Conservation (phyloP, 2,113 vertebrate species). For the Ophthalmolycus amberensis region DNA sequence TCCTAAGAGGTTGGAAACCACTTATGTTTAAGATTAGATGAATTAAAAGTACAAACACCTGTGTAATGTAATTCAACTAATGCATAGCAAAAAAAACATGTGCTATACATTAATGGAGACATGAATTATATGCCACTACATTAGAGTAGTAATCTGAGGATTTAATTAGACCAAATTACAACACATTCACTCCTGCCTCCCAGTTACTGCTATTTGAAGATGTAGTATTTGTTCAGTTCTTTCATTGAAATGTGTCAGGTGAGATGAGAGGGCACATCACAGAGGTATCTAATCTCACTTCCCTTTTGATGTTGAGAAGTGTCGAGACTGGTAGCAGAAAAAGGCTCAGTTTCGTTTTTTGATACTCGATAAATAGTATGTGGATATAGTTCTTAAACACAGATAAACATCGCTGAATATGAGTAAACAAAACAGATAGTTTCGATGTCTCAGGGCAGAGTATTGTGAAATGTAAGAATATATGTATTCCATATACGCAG, state of each 20-base stretch:
- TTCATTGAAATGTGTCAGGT: slow-evolving; percentile 58
- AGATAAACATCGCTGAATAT: background rate
- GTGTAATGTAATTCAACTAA: background rate
- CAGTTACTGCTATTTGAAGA: slow-evolving; percentile 34
- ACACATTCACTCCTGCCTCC: background rate
- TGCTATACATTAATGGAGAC: background rate
- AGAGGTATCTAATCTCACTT: slow-evolving; percentile 76
- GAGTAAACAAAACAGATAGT: slow-evolving; percentile 25
- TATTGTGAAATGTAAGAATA: slow-evolving; percentile 17
- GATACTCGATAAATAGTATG: slow-evolving; percentile 27
- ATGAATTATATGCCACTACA: background rate
- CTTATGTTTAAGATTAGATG: background rate
- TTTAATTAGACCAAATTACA: background rate
- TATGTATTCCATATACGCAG: background rate
- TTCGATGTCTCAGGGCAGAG: background rate
- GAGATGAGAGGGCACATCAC: slow-evolving; percentile 48
- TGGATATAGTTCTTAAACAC: slow-evolving; percentile 12
- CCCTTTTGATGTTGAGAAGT: slow-evolving; percentile 71
- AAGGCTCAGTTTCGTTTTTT: slow-evolving; percentile 60
- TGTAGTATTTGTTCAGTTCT: slow-evolving; percentile 41
- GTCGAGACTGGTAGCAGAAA: slow-evolving; percentile 30
- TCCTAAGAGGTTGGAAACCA: background rate
- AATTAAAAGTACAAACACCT: background rate
- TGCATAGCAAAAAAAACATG: background rate
- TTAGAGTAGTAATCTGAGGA: background rate